Evolutionary conservation across 2,888 invertebrate species (phyloP), one percentile per base, ranked within the genome.

Genomic region (Hydropsyche betteni): DNA sequence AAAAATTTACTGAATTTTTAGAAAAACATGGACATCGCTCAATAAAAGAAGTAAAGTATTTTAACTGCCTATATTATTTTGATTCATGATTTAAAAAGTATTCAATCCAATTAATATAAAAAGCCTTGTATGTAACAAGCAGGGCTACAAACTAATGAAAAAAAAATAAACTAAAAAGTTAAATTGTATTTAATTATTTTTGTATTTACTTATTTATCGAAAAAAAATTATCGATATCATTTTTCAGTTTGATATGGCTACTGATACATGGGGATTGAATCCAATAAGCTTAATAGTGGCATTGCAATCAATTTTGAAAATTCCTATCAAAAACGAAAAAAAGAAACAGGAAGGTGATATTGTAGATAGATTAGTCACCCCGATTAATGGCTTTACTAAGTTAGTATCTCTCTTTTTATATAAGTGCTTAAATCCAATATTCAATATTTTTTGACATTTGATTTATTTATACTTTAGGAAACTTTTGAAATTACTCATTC

Each of bases 21-120:
- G 82, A 88, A 14, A 85, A 87, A 71, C 93, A 94, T 81, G 94
- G 94, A 0, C 92, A 94, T 83, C 88, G 95, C 79, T 86, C 88
- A 75, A 84, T 90, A 68, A 89, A 89, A 84, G 92, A 92, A 86
- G 91, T 90, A 82, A 36, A 33, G 34, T 24, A 24, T 24, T 24
- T 24, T 24, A 24, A 24, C 24, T 24, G 24, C 2, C 24, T 24
- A 24, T 24, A 2, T 24, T 24, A 24, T 24, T 24, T 24, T 24
- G 2, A 24, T 24, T 24, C 24, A 24, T 24, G 2, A 24, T 24
- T n/a, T n/a, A n/a, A n/a, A n/a, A n/a, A n/a, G n/a, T n/a, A n/a
- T n/a, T n/a, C n/a, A n/a, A n/a, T n/a, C n/a, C n/a, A n/a, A n/a
- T n/a, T n/a, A n/a, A n/a, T n/a, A n/a, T n/a, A n/a, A n/a, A n/a